A percentile compares a stretch with the other conserved stretches of the same genome.
Evolutionary conservation across 37 sponge, comb jelly and placozoan species (phyloP).

Genomic region (Amphimedon queenslandica): DNA sequence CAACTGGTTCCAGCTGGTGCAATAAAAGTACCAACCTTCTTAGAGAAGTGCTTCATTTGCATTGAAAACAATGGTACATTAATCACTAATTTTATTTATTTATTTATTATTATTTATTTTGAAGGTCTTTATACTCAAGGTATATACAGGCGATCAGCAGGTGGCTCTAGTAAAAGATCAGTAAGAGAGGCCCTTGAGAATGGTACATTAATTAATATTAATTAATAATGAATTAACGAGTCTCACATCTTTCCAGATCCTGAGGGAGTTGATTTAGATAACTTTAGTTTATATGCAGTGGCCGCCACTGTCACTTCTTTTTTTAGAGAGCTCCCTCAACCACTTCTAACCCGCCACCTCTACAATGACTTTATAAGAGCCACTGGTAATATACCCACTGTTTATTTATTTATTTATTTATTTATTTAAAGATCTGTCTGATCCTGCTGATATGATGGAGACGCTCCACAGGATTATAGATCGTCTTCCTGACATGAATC

Average conservation of each 20-base stretch:
- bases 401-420: not conserved
- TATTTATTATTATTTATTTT: not conserved
- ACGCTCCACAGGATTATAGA: conserved; percentile 52
- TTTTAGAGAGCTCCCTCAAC: conserved; percentile 80
- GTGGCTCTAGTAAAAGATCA: conserved; percentile 60
- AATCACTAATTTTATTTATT: not conserved
- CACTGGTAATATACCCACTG: conserved; percentile 20
- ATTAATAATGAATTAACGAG: not conserved
- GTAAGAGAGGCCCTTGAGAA: conserved; percentile 65
- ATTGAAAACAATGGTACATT: conserved; percentile 56
- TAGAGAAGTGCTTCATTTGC: conserved; percentile 59
- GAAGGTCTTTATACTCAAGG: conserved; percentile 80
- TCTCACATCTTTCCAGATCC: conserved; percentile 28
- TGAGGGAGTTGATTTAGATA: conserved; percentile 38
- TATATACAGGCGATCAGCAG: conserved; percentile 79
- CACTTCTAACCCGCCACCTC: conserved; percentile 78
- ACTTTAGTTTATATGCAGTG: conserved; percentile 59
- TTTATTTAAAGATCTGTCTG: conserved; percentile 41
- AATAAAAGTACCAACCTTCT: conserved; percentile 36
- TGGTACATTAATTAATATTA: conserved; percentile 22
- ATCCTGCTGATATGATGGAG: conserved; percentile 40
- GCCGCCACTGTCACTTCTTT: conserved; percentile 70
- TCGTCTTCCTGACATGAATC: conserved; percentile 59
- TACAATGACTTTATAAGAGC: conserved; percentile 75
- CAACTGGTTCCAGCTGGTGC: conserved; percentile 42